phyloP scores from a whole-genome alignment of 2,888 invertebrate species.

The Nymphalis polychloros region DNA sequence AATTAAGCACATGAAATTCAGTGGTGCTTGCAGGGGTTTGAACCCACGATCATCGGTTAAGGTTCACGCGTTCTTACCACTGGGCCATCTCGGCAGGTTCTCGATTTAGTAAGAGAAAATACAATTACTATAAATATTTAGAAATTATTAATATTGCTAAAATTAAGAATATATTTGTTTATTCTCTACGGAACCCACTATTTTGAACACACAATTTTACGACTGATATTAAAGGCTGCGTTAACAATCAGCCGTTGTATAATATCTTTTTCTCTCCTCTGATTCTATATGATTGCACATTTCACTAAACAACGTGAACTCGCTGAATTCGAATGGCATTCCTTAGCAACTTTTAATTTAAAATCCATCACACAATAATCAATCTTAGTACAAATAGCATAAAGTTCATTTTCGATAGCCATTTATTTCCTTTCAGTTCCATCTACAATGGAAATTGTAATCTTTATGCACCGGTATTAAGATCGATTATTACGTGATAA shows the following conservation, averaged over 20 bases:
- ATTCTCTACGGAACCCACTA: slow-evolving; percentile 9
- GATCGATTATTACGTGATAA: slow-evolving; percentile 46
- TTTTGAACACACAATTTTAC: background rate
- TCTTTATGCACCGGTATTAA: slow-evolving; percentile 33
- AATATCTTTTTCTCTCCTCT: slow-evolving; percentile 62
- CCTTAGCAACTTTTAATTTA: slow-evolving; percentile 49
- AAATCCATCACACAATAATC: slow-evolving; percentile 34
- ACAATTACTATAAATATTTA: too few species aligned
- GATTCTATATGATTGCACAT: slow-evolving; percentile 75
- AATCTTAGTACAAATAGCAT: slow-evolving; percentile 28
- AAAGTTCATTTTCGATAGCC: slow-evolving; percentile 40
- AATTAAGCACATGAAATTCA: too few species aligned
- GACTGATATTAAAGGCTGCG: slow-evolving; percentile 31
- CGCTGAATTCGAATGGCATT: slow-evolving; percentile 55
- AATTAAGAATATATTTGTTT: background rate
- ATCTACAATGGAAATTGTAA: slow-evolving; percentile 6
- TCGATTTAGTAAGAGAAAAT: too few species aligned
- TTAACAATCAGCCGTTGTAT: slow-evolving; percentile 61
- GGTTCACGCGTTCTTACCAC: too few species aligned
- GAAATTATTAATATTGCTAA: background rate
- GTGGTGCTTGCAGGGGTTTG: too few species aligned
- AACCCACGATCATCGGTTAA: too few species aligned
- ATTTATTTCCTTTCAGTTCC: background rate
- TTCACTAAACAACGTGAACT: slow-evolving; percentile 65
- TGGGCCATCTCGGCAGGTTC: too few species aligned